Conservation (phyloP, 2,888 invertebrate genomes). For the Eilema sororculum region DNA sequence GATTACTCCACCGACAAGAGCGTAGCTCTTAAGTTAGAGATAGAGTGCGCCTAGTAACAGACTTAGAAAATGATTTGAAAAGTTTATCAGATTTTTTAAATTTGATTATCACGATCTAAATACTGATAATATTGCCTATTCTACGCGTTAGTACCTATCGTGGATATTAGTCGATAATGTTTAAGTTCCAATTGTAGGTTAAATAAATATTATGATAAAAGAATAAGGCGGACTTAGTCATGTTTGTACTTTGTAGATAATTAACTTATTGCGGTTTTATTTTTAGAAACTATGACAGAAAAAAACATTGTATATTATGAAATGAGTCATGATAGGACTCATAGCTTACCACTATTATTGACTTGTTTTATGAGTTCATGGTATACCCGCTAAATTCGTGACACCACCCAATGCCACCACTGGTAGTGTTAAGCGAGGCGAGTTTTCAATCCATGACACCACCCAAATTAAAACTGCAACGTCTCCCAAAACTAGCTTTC, state of each 20-base stretch:
- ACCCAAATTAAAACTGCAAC: too few relatives aligned
- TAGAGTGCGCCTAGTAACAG: neutral
- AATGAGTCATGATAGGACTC: too few relatives aligned
- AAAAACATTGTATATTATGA: neutral
- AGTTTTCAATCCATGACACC: too few relatives aligned
- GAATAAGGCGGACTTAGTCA: neutral
- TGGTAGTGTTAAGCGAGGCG: too few relatives aligned
- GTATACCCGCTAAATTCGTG: too few relatives aligned
- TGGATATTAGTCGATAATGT: neutral
- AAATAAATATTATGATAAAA: slow-evolving; percentile 2
- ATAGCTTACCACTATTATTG: too few relatives aligned
- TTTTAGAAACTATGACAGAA: neutral
- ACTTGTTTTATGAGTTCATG: too few relatives aligned
- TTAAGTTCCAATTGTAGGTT: neutral
- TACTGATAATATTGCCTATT: neutral
- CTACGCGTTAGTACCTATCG: neutral
- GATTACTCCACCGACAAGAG: too few relatives aligned
- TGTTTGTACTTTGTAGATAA: neutral
- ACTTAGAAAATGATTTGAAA: neutral
- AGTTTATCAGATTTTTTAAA: neutral
- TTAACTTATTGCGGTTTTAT: neutral
- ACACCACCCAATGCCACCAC: too few relatives aligned
- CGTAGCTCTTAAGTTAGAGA: too few relatives aligned
- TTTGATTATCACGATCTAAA: slow-evolving; percentile 7
- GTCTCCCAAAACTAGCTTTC: too few relatives aligned